Percentiles rank a stretch among this genome's conserved stretches.
Conservation (phyloP, 2,797 vertebrate species). For the Leptodactylus fallax region DNA sequence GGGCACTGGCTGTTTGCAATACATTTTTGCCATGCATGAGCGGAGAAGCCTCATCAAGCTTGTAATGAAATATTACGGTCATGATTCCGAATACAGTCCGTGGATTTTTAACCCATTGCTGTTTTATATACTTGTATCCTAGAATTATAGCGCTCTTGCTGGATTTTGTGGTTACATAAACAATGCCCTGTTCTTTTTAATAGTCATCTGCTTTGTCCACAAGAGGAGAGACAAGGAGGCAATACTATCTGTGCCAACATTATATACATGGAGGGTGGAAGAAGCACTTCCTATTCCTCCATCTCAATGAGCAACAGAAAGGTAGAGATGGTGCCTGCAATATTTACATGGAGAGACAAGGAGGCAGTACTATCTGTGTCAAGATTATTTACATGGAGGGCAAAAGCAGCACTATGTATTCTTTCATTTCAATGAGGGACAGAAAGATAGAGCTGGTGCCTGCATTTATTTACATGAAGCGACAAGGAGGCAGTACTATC, state of each 20-base stretch:
- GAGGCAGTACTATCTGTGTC: too few species aligned
- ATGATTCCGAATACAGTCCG: neutral
- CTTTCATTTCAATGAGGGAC: too few species aligned
- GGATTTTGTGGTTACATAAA: neutral
- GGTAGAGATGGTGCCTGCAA: too few species aligned
- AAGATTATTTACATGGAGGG: too few species aligned
- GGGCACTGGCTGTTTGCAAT: neutral
- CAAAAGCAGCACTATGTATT: too few species aligned
- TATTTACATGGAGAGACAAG: too few species aligned
- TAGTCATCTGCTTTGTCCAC: neutral
- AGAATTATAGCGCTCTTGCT: neutral
- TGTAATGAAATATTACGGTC: slow-evolving; percentile 21
- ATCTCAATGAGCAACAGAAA: too few species aligned
- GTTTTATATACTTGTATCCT: neutral
- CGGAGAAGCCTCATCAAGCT: slow-evolving; percentile 18
- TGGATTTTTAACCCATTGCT: slow-evolving; percentile 2
- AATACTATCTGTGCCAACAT: neutral
- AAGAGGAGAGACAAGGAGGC: neutral
- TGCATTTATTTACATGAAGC: too few species aligned
- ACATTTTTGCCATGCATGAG: slow-evolving; percentile 21
- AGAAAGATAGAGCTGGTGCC: too few species aligned
- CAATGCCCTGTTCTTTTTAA: neutral
- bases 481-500: too few species aligned
- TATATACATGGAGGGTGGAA: too few species aligned
- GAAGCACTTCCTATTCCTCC: too few species aligned